These are phyloP conservation scores for Phoeniculus purpureus DNA, from an alignment of 2,797 vertebrate species.

Conservation along the genomic window DNA sequence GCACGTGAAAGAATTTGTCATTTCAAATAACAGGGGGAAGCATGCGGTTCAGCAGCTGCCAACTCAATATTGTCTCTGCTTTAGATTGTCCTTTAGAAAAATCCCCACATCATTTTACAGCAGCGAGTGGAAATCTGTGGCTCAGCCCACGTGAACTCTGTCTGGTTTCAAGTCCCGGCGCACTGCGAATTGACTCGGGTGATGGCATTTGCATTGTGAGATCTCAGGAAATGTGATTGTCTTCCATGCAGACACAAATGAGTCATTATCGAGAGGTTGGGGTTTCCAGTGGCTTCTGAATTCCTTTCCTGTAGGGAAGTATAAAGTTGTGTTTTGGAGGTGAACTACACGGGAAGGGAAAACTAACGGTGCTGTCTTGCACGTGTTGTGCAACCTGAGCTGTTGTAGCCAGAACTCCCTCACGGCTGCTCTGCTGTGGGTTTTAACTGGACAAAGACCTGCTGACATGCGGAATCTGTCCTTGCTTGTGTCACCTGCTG, in stretches of 20 bases:
- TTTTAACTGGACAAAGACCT: not conserved
- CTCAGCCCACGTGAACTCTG: not conserved
- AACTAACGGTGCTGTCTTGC: rapidly evolving
- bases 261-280: rapidly evolving
- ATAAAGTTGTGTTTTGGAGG: not conserved
- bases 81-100: not conserved
- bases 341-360: not conserved
- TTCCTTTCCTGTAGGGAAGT: not conserved
- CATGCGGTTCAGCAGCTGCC: not conserved
- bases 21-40: not conserved
- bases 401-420: not conserved
- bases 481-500: not conserved
- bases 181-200: not conserved
- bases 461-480: not conserved
- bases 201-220: not conserved
- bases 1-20: not conserved
- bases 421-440: not conserved
- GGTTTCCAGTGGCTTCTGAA: not conserved
- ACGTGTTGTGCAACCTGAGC: rapidly evolving
- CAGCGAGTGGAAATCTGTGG: not conserved
- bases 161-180: not conserved
- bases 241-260: not conserved
- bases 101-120: not conserved
- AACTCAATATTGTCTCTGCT: not conserved
- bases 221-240: not conserved